phyloP scores from a whole-genome alignment of 2,113 vertebrate genomes.

The Varanus komodoensis region DNA sequence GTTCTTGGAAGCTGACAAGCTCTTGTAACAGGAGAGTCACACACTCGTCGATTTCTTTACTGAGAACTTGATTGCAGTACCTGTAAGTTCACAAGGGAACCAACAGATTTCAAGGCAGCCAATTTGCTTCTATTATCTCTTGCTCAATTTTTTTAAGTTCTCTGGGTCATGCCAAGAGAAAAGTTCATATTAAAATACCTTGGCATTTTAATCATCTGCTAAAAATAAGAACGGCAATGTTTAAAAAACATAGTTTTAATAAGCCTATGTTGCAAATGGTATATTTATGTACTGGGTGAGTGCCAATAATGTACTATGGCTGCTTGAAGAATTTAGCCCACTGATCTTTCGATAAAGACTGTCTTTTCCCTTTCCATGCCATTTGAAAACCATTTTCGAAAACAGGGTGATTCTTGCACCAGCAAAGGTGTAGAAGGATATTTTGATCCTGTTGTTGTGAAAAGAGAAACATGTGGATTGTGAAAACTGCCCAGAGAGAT shows the following conservation, averaged over 20 bases:
- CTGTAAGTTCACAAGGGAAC: conserved; percentile 70
- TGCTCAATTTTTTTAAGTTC: not conserved
- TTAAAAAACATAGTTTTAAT: not conserved
- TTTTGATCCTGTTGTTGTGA: not conserved
- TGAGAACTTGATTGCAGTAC: conserved; percentile 98
- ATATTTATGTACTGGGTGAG: not conserved
- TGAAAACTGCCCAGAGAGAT: no score
- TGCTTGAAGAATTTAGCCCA: not conserved
- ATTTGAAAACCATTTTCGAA: not conserved
- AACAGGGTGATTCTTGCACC: not conserved
- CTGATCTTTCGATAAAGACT: not conserved
- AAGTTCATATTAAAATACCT: not conserved
- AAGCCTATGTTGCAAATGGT: not conserved
- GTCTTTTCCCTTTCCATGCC: not conserved
- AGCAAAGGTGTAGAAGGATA: no score
- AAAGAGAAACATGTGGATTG: not conserved
- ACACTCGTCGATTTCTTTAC: conserved; percentile 98
- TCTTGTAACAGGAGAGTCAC: conserved; percentile 95
- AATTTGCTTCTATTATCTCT: not conserved
- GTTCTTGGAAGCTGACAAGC: conserved; percentile 96
- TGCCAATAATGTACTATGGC: not conserved
- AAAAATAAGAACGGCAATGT: not conserved
- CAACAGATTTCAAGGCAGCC: not conserved
- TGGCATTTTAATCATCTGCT: not conserved
- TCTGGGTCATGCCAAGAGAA: not conserved